A percentile compares a stretch with the other conserved stretches of the same genome.
These are phyloP conservation scores for Allygus modestus DNA, from an alignment of 2,888 invertebrate genomes.

Conservation along the genomic window DNA sequence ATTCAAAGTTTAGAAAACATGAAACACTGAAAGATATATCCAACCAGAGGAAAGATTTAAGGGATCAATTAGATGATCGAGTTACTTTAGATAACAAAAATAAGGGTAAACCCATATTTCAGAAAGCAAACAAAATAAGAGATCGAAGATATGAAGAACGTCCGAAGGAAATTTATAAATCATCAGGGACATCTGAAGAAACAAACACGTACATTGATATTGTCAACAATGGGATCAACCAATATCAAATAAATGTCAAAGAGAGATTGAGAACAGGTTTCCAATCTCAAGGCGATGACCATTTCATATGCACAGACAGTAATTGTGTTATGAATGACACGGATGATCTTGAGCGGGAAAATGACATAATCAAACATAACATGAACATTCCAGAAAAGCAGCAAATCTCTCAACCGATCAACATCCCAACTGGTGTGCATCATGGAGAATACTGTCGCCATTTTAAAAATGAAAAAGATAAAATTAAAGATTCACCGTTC, in stretches of 20 bases:
- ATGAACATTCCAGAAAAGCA: background rate
- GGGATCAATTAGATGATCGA: background rate
- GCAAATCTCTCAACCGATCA: background rate
- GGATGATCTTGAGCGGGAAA: background rate
- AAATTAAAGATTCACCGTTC: constrained; percentile 6
- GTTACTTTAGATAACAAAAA: background rate
- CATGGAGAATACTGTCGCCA: constrained; percentile 29
- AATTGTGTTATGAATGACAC: background rate
- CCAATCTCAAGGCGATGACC: background rate
- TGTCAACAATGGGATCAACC: background rate
- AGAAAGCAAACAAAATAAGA: background rate
- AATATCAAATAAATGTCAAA: constrained; percentile 21
- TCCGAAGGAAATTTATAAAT: background rate
- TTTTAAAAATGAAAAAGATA: constrained; percentile 20
- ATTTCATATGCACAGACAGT: background rate
- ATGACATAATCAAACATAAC: background rate
- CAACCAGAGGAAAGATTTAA: background rate
- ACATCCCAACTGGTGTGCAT: background rate
- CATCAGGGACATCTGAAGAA: background rate
- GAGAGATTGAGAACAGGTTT: constrained; percentile 19
- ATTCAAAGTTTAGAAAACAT: background rate
- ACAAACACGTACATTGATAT: constrained; percentile 16
- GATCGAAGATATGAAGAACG: background rate
- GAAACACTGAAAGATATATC: background rate
- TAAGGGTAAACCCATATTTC: background rate